A percentile compares a stretch with the other conserved stretches of the same genome.
These are phyloP conservation scores for Saccostrea echinata DNA, from an alignment of 1,140 invertebrate genomes.

Conservation along the genomic window DNA sequence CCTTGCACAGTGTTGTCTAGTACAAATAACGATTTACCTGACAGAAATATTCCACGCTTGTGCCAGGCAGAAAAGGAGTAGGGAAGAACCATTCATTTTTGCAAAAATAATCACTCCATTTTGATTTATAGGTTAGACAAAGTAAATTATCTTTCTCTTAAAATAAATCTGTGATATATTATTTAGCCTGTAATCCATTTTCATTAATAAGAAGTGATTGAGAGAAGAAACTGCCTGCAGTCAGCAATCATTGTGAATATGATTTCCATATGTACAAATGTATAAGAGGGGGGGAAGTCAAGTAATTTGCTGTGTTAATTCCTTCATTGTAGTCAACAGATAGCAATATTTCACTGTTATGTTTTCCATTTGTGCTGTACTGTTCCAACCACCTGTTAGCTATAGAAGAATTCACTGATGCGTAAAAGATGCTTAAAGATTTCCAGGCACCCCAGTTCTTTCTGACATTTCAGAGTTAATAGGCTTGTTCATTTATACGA, in stretches of 20 bases:
- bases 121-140: not conserved
- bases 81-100: not conserved
- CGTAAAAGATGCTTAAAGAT: not conserved
- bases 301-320: conserved; percentile 25
- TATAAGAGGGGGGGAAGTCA: not conserved
- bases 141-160: not conserved
- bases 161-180: conserved; percentile 1
- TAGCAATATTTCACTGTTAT: not conserved
- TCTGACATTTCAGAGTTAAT: not conserved
- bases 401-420: not conserved
- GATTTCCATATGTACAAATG: not conserved
- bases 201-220: not conserved
- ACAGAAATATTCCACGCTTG: not conserved
- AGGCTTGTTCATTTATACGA: not conserved
- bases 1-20: not conserved
- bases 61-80: not conserved
- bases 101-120: not conserved
- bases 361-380: not conserved
- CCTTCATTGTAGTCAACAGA: not conserved
- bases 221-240: not conserved
- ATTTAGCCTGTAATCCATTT: conserved; percentile 22
- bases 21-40: not conserved
- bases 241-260: not conserved
- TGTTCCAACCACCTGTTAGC: conserved; percentile 9
- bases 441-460: not conserved